Base-by-base conservation (phyloP, 1,140 invertebrate species). In the Drosophila albomicans region DNA sequence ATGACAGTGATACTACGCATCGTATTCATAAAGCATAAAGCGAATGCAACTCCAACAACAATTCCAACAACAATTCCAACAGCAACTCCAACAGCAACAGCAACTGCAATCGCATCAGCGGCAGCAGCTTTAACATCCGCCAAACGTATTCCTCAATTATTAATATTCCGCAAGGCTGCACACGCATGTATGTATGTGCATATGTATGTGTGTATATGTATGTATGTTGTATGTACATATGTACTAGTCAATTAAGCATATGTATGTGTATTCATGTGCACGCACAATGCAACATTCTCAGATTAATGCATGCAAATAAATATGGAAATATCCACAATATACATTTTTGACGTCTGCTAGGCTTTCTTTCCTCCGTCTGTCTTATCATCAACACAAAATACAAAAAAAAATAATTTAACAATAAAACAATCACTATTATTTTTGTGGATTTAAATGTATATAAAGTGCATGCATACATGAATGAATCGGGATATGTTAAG, bases 81-180 rank as follows among this genome's bases (percentile, higher is more conserved):
- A 51, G 62, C 25, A 64, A 30, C 41, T 2, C 25, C 7, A n/a
- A 56, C n/a, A 35, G 35, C 35, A 38, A 38, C 35, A 3, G 35
- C 8, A 38, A 25, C 8, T 54, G 49, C 25, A 54, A 45, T 45
- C n/a, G 43, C 15, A 13, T 16, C 6, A 30, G 63, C 15, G 7
- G 30, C 13, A 48, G 49, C 63, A 52, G 30, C 30, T 51, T 64
- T 64, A 51, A 64, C 63, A 54, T 65, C 46, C 63, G 38, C 32
- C 20, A 54, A 13, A 41, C 51, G 51, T 54, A 45, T 54, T 65
- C 35, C 25, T 48, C 32, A 65, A 54, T 65, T 54, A 65, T 65
- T 68, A 68, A 68, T 58, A 68, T 68, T 35, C 54, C 56, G 48
- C 65, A 65, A 65, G 56, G 32, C 58, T 68, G 45, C 35, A 66